A percentile compares a stretch with the other conserved stretches of the same genome.
phyloP scores from a whole-genome alignment of 2,797 vertebrate species.

The Megalops cyprinoides region DNA sequence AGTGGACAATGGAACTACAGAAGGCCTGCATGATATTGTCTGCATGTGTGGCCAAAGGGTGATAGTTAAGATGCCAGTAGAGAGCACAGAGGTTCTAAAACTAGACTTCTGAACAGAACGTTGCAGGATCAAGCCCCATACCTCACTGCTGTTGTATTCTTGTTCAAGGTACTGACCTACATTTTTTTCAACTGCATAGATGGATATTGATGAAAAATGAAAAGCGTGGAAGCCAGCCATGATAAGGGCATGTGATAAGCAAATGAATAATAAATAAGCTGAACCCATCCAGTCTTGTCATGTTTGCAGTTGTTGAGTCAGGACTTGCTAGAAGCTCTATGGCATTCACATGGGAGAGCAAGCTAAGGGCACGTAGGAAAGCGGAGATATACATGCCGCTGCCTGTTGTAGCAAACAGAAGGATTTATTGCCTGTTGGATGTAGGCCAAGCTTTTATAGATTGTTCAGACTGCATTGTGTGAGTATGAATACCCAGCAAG shows the following conservation, averaged over 20 bases:
- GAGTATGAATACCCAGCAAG: too few relatives aligned
- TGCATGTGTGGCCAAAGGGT: too few relatives aligned
- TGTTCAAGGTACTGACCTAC: too few relatives aligned
- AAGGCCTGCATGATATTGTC: too few relatives aligned
- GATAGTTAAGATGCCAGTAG: neutral
- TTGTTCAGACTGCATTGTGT: neutral
- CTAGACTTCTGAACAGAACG: neutral
- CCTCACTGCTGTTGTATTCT: neutral
- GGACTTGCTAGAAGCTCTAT: too few relatives aligned
- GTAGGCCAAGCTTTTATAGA: too few relatives aligned
- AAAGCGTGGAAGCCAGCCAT: neutral
- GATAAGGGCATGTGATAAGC: neutral
- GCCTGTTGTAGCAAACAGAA: neutral
- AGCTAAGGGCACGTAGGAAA: too few relatives aligned
- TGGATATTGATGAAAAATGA: neutral
- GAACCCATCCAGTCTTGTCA: neutral
- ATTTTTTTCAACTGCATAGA: neutral
- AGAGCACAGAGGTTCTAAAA: neutral
- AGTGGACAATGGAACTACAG: too few relatives aligned
- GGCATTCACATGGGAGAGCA: too few relatives aligned
- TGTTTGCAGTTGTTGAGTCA: neutral
- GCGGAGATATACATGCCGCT: neutral
- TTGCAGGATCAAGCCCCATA: neutral
- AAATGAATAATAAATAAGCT: neutral
- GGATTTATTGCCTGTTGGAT: neutral